Base-by-base conservation (phyloP, 2,888 invertebrate genomes). In the Cosmopolites sordidus region DNA sequence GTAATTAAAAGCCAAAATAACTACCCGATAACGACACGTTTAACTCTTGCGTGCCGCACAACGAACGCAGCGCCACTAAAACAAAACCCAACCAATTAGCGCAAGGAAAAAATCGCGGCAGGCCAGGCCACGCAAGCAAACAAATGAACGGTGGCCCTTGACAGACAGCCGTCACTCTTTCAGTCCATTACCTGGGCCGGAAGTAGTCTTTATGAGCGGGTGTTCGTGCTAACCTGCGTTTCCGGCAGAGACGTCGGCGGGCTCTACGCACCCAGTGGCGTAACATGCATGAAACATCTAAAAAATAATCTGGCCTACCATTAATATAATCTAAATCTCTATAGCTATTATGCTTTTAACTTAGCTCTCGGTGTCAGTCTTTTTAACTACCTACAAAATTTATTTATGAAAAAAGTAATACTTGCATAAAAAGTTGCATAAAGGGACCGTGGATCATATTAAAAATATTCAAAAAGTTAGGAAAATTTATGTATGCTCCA, bases 181-280 rank as follows among this genome's bases (percentile, higher is more conserved):
- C 68, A 68, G 71, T 67, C 70, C 70, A 72, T 73, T 72, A 72
- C 68, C 69, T 67, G 67, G 51, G 54, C 60, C 69, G 73, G 73
- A 73, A 73, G 69, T 69, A 66, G 66, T 69, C 69, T 73, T 73
- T 73, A 70, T 70, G 68, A 67, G 71, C 66, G 70, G 69, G 69
- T 67, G 71, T 71, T 70, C 72, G 71, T 72, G 73, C 70, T 72
- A 72, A 73, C 71, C 70, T 71, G 70, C 66, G 66, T 63, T 72
- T 73, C 74, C 74, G 67, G 69, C 62, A 65, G 60, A 63, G 66
- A 66, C 69, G 68, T 68, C 40, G 50, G 48, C 48, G 48, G 22
- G 16, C 9, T 14, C 40, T 16, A 52, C 54, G 43, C 52, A 12
- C 16, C 5, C 55, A 55, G 51, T 48, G 56, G 51, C 58, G 50